A percentile compares a stretch with the other conserved stretches of the same genome.
These are phyloP conservation scores for Ormyrus thymus DNA, from an alignment of 2,888 invertebrate species.

Conservation along the genomic window DNA sequence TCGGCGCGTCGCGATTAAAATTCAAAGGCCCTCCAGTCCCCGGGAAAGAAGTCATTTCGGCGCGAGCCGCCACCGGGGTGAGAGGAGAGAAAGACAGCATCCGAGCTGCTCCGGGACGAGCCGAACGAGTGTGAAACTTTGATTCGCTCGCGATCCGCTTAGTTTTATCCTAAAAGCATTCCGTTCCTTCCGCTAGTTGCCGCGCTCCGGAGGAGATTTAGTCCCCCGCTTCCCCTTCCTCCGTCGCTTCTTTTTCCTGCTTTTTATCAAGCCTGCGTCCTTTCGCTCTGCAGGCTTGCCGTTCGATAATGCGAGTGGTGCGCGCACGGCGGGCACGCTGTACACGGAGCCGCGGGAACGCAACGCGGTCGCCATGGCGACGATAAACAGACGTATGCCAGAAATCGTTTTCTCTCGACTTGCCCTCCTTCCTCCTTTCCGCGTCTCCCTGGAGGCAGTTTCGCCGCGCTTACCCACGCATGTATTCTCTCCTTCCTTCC, in stretches of 20 bases:
- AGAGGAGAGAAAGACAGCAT: background rate
- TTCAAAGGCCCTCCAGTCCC: no score
- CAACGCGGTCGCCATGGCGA: constrained; percentile 48
- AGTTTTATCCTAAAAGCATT: constrained; percentile 57
- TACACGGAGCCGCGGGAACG: background rate
- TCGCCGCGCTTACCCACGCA: background rate
- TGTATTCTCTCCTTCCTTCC: constrained; percentile 1
- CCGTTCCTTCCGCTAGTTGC: constrained; percentile 43
- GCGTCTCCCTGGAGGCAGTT: constrained; percentile 6
- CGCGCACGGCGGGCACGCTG: constrained; percentile 7
- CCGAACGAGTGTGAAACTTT: constrained; percentile 45
- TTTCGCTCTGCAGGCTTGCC: constrained; percentile 30
- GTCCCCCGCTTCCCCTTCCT: constrained; percentile 2
- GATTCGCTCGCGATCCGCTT: constrained; percentile 54
- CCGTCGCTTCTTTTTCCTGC: background rate
- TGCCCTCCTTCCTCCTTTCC: background rate
- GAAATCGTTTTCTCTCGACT: constrained; percentile 8
- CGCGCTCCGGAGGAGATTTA: constrained; percentile 38
- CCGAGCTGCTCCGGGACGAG: constrained; percentile 11
- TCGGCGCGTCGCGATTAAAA: no score
- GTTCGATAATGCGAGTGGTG: constrained; percentile 47
- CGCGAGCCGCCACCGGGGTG: background rate
- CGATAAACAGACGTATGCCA: constrained; percentile 52
- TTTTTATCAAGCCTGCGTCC: constrained; percentile 25
- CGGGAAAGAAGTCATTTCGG: no score